Base-by-base conservation (phyloP, 2,888 invertebrate species). In the Spodoptera littoralis region DNA sequence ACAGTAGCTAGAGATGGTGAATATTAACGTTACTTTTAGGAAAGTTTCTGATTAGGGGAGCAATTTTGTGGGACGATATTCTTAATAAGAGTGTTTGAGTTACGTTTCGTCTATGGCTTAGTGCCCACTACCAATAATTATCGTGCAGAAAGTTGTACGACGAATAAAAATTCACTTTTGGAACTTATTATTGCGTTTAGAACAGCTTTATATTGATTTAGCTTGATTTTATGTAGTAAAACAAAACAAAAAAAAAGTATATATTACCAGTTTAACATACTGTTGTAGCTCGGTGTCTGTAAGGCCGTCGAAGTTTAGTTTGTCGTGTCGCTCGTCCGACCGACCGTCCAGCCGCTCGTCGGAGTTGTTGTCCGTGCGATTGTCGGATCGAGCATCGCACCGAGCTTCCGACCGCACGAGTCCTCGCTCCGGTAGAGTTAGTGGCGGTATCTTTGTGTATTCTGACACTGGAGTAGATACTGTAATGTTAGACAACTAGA, bases 251-350 rank as follows among this genome's bases (percentile, higher is more conserved):
- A 65, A 18, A 68, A 70, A 45, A 11, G 0, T 27, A 3, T 36
- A 50, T 18, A 71, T 85, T 80, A 94, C 94, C 91, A 91, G 72
- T 81, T 92, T 90, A 22, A 95, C 89, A 63, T 94, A 95, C 51
- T 92, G 90, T 67, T 94, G 92, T 13, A 95, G 77, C 50, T 94
- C 92, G 5, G 76, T 83, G 60, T 94, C 92, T 70, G 91, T 91
- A 44, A 92, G 86, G 2, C 83, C 84, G 18, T 85, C 80, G 64
- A 86, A 65, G 54, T 61, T 47, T 55, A 61, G 41, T 5, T 58
- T 48, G 50, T 73, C 72, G 12, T 47, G 53, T 5, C 61, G 50
- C n/a, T 58, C 67, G 24, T 52, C 66, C 13, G 53, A 0, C 13
- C 57, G 62, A 0, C 42, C 60, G 11, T 55, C 65, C n/a, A 22